Conservation (phyloP, 2,888 invertebrate genomes). For the Sipha maydis region DNA sequence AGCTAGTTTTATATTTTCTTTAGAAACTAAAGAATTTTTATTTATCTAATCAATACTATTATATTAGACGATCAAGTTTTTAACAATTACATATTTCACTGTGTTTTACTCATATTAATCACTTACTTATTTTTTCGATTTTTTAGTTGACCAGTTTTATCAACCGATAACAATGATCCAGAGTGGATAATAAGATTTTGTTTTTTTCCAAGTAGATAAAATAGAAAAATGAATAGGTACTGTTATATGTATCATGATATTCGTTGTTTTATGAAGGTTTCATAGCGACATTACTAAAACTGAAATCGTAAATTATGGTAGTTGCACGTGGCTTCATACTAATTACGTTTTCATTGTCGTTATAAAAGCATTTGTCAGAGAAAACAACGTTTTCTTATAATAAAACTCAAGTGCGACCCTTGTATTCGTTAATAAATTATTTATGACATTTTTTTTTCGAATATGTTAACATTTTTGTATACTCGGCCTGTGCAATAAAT, state of each 20-base stretch:
- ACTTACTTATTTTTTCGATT: neutral
- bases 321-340: neutral
- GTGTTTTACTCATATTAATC: neutral
- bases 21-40: too few relatives aligned
- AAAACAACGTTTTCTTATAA: neutral
- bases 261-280: neutral
- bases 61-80: too few relatives aligned
- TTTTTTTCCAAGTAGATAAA: neutral
- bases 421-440: neutral
- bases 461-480: neutral
- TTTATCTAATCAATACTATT: too few relatives aligned
- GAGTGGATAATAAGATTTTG: neutral
- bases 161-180: neutral
- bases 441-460: neutral
- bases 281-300: neutral
- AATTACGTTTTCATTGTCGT: conserved; percentile 12
- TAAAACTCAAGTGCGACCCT: neutral
- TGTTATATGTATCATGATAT: neutral
- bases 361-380: neutral
- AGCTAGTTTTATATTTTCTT: too few relatives aligned
- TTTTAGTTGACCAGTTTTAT: neutral
- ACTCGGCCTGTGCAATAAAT: neutral
- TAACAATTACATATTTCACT: too few relatives aligned
- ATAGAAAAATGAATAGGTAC: neutral
- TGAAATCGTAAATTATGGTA: neutral